These are phyloP conservation scores for Folsomia manolachei DNA, from an alignment of 2,888 invertebrate genomes.

Conservation along the genomic window DNA sequence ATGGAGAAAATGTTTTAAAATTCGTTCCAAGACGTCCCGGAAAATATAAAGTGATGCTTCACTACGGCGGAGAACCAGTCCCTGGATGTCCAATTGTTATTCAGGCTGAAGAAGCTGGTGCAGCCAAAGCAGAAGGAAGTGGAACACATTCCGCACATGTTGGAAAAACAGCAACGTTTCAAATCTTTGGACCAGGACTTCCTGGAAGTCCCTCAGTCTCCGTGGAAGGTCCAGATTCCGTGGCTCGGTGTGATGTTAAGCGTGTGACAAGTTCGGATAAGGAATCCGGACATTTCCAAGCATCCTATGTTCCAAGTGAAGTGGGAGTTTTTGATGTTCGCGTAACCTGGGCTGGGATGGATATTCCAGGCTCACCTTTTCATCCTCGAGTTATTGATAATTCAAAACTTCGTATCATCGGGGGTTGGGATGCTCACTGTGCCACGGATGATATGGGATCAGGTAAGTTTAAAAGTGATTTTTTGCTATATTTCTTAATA, in stretches of 20 bases:
- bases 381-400: conserved; percentile 74
- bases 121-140: conserved; percentile 62
- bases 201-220: conserved; percentile 57
- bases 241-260: conserved; percentile 52
- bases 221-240: conserved; percentile 64
- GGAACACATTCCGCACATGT: conserved; percentile 60
- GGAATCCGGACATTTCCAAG: conserved; percentile 72
- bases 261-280: conserved; percentile 51
- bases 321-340: conserved; percentile 89
- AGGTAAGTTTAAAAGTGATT: no score
- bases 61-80: conserved; percentile 61
- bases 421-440: conserved; percentile 74
- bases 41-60: conserved; percentile 64
- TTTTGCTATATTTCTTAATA: no score
- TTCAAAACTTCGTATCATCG: conserved; percentile 69
- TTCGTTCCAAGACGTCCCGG: conserved; percentile 83
- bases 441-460: conserved; percentile 27
- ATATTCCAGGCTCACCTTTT: conserved; percentile 72
- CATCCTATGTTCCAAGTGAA: conserved; percentile 84
- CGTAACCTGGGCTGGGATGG: conserved; percentile 65
- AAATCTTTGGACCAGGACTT: conserved; percentile 57
- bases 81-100: conserved; percentile 61
- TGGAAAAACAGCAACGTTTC: conserved; percentile 60
- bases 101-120: conserved; percentile 61
- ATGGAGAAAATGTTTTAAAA: conserved; percentile 73